Evolutionary conservation across 2,888 invertebrate genomes (phyloP).

Genomic region (Diachrysia chrysitis): DNA sequence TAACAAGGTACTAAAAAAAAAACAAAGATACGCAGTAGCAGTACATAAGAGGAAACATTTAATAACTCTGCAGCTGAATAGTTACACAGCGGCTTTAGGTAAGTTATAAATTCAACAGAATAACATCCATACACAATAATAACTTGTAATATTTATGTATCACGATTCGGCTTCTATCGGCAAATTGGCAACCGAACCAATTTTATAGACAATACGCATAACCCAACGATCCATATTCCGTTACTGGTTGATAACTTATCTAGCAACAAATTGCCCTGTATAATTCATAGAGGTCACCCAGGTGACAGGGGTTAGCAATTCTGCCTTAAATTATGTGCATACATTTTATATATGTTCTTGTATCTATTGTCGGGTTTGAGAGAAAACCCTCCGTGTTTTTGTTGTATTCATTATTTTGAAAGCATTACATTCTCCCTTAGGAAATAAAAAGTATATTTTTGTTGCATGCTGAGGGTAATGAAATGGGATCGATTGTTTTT

Average conservation of each 20-base stretch:
- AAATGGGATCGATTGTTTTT: conserved; percentile 50
- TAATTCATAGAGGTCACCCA: conserved; percentile 79
- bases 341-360: conserved; percentile 62
- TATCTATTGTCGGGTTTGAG: conserved; percentile 51
- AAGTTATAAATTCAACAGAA: not conserved
- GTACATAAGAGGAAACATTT: not conserved
- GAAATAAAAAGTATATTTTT: conserved; percentile 54
- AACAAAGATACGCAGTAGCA: not conserved
- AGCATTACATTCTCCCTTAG: conserved; percentile 67
- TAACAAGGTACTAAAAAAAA: not conserved
- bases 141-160: conserved; percentile 4
- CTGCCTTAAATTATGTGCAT: conserved; percentile 76
- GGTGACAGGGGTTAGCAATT: conserved; percentile 78
- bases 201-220: conserved; percentile 31
- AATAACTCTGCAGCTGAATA: not conserved
- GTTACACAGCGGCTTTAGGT: not conserved
- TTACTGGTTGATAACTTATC: conserved; percentile 75
- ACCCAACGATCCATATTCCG: conserved; percentile 59
- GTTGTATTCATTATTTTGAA: conserved; percentile 74
- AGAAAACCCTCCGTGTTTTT: conserved; percentile 56
- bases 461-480: conserved; percentile 44
- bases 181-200: conserved; percentile 39
- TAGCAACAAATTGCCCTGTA: conserved; percentile 78
- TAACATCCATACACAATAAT: not conserved
- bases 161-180: not conserved